These are phyloP conservation scores for Pongo pygmaeus DNA, from an alignment of 2,113 vertebrate species.

Conservation along the genomic window DNA sequence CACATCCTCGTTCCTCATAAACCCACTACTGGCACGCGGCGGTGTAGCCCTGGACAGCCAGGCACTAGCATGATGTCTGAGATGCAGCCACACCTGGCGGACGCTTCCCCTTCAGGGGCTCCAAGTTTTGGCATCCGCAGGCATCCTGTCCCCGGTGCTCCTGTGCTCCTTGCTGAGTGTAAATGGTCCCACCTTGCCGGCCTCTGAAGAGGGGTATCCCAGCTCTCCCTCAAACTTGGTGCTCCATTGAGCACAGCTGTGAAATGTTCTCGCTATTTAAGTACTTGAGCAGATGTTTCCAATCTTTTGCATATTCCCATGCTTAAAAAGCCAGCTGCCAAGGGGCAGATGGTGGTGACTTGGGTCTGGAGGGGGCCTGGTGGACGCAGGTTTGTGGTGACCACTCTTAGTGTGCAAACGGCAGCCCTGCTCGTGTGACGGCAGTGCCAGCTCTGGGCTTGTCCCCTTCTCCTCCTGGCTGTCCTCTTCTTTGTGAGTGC, in stretches of 20 bases:
- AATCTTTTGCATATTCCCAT: fast-evolving
- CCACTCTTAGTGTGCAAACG: fast-evolving
- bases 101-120: background rate
- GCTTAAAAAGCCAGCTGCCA: fast-evolving
- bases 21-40: background rate
- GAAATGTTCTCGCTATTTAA: fast-evolving
- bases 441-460: fast-evolving
- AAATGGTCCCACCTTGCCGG: background rate
- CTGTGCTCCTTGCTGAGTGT: background rate
- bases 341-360: fast-evolving
- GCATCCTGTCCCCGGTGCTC: background rate
- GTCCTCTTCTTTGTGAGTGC: fast-evolving
- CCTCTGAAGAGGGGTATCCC: background rate
- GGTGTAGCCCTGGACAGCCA: background rate
- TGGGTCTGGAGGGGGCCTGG: background rate
- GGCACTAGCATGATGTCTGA: fast-evolving
- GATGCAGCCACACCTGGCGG: background rate
- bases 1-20: background rate
- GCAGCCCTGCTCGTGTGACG: fast-evolving
- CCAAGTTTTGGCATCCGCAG: background rate
- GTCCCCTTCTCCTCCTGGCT: background rate
- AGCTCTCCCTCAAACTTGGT: fast-evolving
- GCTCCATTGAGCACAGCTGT: fast-evolving
- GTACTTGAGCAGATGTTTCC: fast-evolving
- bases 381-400: fast-evolving